A percentile compares a stretch with the other conserved stretches of the same genome.
Conservation (phyloP, 1,140 invertebrate species). For the Trichomalopsis sarcophagae region DNA sequence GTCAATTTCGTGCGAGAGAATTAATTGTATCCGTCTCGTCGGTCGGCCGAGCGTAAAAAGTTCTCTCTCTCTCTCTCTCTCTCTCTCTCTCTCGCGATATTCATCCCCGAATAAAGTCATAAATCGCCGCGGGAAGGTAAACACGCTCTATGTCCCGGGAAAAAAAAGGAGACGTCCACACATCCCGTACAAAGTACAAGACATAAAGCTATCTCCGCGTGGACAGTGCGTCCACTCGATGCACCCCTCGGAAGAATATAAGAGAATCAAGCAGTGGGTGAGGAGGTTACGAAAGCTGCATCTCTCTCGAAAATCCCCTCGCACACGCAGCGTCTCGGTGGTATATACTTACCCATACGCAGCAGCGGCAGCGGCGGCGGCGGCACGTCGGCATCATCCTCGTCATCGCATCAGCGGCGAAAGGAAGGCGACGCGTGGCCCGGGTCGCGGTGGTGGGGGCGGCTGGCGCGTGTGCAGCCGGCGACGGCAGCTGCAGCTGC, state of each 20-base stretch:
- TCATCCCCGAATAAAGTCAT: not conserved
- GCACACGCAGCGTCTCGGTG: no score
- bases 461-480: conserved; percentile 71
- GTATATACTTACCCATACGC: not conserved
- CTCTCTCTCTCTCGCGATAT: not conserved
- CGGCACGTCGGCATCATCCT: not conserved
- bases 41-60: no score
- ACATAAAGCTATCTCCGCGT: not conserved
- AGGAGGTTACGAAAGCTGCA: not conserved
- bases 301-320: not conserved
- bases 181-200: no score
- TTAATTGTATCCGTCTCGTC: not conserved
- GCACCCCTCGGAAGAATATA: not conserved
- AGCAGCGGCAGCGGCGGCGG: no score
- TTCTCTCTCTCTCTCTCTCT: no score
- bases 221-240: not conserved
- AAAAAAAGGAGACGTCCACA: no score
- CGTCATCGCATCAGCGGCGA: not conserved
- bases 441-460: conserved; percentile 65
- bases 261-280: not conserved
- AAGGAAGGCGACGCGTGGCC: conserved; percentile 56
- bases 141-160: no score
- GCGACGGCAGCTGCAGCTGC: conserved; percentile 60
- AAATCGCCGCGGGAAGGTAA: not conserved
- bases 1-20: not conserved